Base-by-base conservation (phyloP, 2,797 vertebrate species). In the Ptychadena robeensis region DNA sequence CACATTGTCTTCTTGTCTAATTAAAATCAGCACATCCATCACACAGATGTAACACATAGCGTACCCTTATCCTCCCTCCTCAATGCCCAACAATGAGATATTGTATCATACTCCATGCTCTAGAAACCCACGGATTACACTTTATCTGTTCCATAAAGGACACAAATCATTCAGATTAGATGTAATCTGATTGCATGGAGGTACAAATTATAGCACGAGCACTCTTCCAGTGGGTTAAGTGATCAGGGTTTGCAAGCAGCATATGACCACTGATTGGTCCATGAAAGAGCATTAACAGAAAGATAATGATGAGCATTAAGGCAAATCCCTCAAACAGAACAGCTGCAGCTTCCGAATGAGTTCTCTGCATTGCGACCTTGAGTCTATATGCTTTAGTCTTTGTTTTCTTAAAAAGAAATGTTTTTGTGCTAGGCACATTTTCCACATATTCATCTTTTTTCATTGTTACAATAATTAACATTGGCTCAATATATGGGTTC, bases 261-360 rank as follows among this genome's bases (percentile, higher is more conserved):
- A 88, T 91, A 91, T 93, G 91, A 92, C 90, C 90, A 90, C 89
- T 93, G 92, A 95, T 93, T 95, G 94, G 94, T 94, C 87, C 85
- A 87, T 87, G 90, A 84, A 90, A 92, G 93, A 92, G 93, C 94
- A 95, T 94, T 93, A 95, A 92, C 90, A 83, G 86, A 87, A 90
- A 93, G 93, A 93, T 94, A 94, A 94, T 92, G 92, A 94, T 91
- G 89, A 87, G 89, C 91, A 93, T 94, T 94, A 94, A 94, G 93
- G 93, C 87, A 92, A 91, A 94, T 94, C 91, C 90, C 86, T 90
- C 90, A 92, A 94, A 89, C 87, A 0, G 88, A 92, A 89, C 93
- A 94, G 93, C 92, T 95, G 93, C 86, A 91, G 86, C 75, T 87
- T 88, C 48, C 87, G 90, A 92, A 90, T 89, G 89, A 90, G 83